A percentile compares a stretch with the other conserved stretches of the same genome.
phyloP scores from a whole-genome alignment of 1,140 invertebrate genomes.

The Orius insidiosus region DNA sequence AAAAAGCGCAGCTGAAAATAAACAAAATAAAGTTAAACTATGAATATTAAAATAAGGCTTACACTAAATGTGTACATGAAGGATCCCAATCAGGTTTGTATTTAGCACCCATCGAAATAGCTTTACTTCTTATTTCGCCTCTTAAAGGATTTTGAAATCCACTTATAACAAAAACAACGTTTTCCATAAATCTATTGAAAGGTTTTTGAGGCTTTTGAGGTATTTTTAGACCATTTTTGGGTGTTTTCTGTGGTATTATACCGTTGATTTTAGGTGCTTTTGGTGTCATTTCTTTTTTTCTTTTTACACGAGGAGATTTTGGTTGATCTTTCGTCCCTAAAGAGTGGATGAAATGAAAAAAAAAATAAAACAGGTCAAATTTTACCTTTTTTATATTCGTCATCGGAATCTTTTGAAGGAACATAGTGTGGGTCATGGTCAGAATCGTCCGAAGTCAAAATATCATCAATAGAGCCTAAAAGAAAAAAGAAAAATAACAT shows the following conservation, averaged over 20 bases:
- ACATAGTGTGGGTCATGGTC: neutral
- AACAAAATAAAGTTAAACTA: neutral
- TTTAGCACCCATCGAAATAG: slow-evolving; percentile 58
- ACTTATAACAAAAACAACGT: slow-evolving; percentile 62
- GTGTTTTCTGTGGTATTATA: no score
- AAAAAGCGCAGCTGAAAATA: slow-evolving; percentile 60
- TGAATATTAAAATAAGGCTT: slow-evolving; percentile 24
- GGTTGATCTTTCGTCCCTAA: neutral
- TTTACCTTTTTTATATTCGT: neutral
- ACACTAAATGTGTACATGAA: slow-evolving; percentile 69
- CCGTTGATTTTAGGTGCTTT: neutral
- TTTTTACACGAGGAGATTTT: neutral
- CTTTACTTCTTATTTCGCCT: slow-evolving; percentile 43
- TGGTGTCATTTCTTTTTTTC: slow-evolving; percentile 3
- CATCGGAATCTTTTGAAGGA: neutral
- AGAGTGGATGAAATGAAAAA: neutral
- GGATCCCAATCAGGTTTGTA: slow-evolving; percentile 58
- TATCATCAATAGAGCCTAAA: neutral
- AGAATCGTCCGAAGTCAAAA: neutral
- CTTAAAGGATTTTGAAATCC: slow-evolving; percentile 72
- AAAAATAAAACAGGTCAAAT: no score
- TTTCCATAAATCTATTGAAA: slow-evolving; percentile 39
- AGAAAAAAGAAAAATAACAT: neutral
- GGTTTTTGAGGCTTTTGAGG: slow-evolving; percentile 24
- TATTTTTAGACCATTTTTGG: no score